Percentiles rank a stretch among this genome's conserved stretches.
Conservation (phyloP, 2,888 invertebrate genomes). For the Calliopum simillimum region DNA sequence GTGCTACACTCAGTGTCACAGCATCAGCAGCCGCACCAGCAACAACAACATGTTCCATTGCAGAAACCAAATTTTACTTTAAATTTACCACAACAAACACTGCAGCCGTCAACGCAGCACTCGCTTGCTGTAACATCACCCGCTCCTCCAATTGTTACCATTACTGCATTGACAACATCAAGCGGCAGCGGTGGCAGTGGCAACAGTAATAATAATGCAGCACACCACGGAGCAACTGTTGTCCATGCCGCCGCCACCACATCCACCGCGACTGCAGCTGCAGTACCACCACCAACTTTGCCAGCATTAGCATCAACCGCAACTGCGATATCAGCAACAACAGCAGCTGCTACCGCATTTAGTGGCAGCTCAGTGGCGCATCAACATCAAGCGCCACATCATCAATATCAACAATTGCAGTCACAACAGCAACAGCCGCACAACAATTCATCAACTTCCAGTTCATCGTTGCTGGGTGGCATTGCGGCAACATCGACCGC, state of each 20-base stretch:
- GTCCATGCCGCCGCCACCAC: constrained; percentile 23
- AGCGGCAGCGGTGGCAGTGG: constrained; percentile 37
- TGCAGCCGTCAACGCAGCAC: constrained; percentile 24
- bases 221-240: constrained; percentile 33
- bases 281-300: constrained; percentile 39
- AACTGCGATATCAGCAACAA: constrained; percentile 55
- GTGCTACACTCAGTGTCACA: constrained; percentile 52
- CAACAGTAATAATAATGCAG: constrained; percentile 28
- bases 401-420: constrained; percentile 37
- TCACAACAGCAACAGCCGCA: constrained; percentile 31
- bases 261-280: constrained; percentile 23
- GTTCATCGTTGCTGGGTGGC: constrained; percentile 50
- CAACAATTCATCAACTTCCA: constrained; percentile 49
- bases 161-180: constrained; percentile 5
- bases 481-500: constrained; percentile 46
- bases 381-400: constrained; percentile 43
- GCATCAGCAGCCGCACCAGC: constrained; percentile 43
- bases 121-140: constrained; percentile 11
- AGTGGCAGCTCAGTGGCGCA: constrained; percentile 56
- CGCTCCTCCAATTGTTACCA: constrained; percentile 20
- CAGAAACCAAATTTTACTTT: constrained; percentile 33
- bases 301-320: constrained; percentile 55
- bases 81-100: constrained; percentile 32
- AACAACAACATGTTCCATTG: constrained; percentile 38
- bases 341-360: constrained; percentile 56